phyloP scores from a whole-genome alignment of 2,888 invertebrate genomes.

The Rhingia campestris region DNA sequence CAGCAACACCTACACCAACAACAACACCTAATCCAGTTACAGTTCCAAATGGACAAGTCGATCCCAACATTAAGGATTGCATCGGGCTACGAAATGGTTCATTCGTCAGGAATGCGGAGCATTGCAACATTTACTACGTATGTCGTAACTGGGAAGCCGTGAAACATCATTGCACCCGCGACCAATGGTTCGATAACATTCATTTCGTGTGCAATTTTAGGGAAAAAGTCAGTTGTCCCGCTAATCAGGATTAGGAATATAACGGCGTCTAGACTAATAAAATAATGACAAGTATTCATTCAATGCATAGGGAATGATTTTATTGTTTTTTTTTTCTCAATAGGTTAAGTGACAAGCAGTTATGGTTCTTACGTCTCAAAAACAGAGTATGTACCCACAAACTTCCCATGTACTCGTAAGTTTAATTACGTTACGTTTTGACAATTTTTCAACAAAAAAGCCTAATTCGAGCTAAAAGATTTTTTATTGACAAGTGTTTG shows the following conservation, averaged over 20 bases:
- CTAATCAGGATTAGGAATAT: slow-evolving; percentile 49
- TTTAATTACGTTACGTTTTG: too few species aligned
- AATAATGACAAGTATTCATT: too few species aligned
- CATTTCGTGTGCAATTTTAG: slow-evolving; percentile 64
- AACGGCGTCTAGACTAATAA: too few species aligned
- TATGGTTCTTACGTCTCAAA: too few species aligned
- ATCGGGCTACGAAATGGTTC: slow-evolving; percentile 26
- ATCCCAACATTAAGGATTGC: slow-evolving; percentile 37
- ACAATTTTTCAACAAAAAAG: too few species aligned
- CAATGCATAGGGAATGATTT: too few species aligned
- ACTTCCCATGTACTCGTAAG: too few species aligned
- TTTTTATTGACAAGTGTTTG: too few species aligned
- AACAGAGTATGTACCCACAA: too few species aligned
- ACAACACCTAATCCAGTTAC: not conserved
- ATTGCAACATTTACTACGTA: slow-evolving; percentile 58
- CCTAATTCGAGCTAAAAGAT: too few species aligned
- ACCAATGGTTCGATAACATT: slow-evolving; percentile 65
- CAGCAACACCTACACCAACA: slow-evolving; percentile 22
- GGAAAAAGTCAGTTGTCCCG: slow-evolving; percentile 45
- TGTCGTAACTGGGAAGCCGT: slow-evolving; percentile 57
- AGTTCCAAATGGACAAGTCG: slow-evolving; percentile 12
- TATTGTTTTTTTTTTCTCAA: too few species aligned
- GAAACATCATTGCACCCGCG: slow-evolving; percentile 35
- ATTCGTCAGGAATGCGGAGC: slow-evolving; percentile 14
- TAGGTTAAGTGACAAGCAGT: too few species aligned